Conservation (phyloP, 2,888 invertebrate genomes). For the Phengaris arion region DNA sequence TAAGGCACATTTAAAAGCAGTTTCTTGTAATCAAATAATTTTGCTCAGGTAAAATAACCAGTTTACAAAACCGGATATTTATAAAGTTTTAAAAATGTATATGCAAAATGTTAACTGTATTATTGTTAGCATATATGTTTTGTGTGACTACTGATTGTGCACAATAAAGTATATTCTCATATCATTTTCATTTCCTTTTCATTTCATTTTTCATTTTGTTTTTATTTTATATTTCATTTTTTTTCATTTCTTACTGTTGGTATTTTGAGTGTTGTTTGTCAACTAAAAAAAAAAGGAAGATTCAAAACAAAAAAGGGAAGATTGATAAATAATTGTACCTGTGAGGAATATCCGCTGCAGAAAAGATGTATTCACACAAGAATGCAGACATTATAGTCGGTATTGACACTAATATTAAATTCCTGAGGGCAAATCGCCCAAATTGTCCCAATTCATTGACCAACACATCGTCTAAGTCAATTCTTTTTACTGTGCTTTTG, state of each 20-base stretch:
- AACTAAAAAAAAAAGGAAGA: too few species aligned
- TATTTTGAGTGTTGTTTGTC: too few species aligned
- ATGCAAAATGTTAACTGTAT: not conserved
- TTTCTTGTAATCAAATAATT: not conserved
- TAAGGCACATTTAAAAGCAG: not conserved
- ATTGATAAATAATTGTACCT: conserved; percentile 69
- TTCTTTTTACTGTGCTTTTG: conserved; percentile 28
- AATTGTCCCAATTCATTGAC: conserved; percentile 76
- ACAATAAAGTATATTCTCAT: too few species aligned
- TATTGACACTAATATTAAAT: conserved; percentile 77
- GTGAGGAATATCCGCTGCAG: conserved; percentile 83
- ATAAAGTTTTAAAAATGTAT: not conserved
- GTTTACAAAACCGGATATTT: not conserved
- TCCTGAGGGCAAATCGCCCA: conserved; percentile 80
- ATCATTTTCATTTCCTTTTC: too few species aligned
- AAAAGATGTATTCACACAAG: conserved; percentile 83
- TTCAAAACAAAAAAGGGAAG: too few species aligned
- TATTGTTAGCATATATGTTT: too few species aligned
- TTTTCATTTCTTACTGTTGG: too few species aligned
- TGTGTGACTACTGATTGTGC: too few species aligned
- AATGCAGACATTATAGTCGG: conserved; percentile 81
- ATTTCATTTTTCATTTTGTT: too few species aligned
- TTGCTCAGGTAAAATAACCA: not conserved
- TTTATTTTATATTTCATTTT: too few species aligned
- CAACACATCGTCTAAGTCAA: conserved; percentile 67